Evolutionary conservation across 2,888 invertebrate species (phyloP).

Genomic region (Pachydiplax longipennis): DNA sequence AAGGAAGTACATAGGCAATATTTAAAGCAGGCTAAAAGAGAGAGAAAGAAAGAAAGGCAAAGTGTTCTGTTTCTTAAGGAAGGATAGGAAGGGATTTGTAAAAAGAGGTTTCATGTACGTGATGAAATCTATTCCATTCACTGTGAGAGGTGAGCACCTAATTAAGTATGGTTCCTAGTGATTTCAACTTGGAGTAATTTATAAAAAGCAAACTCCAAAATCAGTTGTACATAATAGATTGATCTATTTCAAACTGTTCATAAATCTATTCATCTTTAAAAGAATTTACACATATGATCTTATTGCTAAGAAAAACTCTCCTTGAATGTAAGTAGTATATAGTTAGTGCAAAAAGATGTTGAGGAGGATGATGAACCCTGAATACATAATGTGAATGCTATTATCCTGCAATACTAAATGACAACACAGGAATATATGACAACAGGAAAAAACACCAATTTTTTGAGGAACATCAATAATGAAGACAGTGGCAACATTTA

Average conservation of each 20-base stretch:
- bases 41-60: constrained; percentile 33
- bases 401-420: too few relatives aligned
- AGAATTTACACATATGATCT: too few relatives aligned
- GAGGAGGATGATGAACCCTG: too few relatives aligned
- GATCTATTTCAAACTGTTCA: neutral
- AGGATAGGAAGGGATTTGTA: neutral
- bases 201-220: neutral
- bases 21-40: constrained; percentile 42
- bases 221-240: neutral
- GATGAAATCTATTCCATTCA: constrained; percentile 11
- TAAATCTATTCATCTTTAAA: too few relatives aligned
- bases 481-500: neutral
- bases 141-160: neutral
- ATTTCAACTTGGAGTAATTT: neutral
- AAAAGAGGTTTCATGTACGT: neutral
- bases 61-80: constrained; percentile 20
- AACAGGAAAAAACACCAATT: neutral
- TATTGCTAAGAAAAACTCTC: neutral
- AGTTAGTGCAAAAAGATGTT: too few relatives aligned
- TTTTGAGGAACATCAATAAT: neutral
- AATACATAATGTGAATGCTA: too few relatives aligned
- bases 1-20: constrained; percentile 41
- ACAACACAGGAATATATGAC: neutral
- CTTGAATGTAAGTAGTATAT: too few relatives aligned
- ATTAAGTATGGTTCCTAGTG: neutral